Base-by-base conservation (phyloP, 2,113 vertebrate species). In the Poicephalus gulielmi region DNA sequence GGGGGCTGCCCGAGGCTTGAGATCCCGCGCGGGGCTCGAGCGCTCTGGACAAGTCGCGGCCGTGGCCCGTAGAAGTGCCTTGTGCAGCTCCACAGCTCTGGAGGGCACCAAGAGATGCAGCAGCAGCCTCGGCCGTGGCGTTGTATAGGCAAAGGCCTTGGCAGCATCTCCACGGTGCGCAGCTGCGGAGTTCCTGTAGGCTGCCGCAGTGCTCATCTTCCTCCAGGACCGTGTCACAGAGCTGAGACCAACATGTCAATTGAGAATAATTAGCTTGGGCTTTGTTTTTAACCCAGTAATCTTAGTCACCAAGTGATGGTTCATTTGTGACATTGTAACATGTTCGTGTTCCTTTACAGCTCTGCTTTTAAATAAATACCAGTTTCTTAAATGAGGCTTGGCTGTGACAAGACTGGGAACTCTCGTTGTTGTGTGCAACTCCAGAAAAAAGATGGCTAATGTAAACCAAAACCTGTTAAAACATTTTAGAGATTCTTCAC, bases 131-230 rank as follows among this genome's bases (percentile, higher is more conserved):
- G 4, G 14, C 5, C 57, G 2, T 14, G 4, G 39, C 47, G 33
- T 11, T 3, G 4, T 10, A 37, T 10, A 27, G 14, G 55, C 53
- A 17, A 17, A 33, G 39, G 55, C 55, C 46, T 6, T 8, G 37
- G 3, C 27, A 3, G 33, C 11, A 1, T 35, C 49, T 17, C 49
- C 28, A 8, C 55, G 2, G 3, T 5, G 18, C 1, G 35, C 15
- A 57, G 18, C 52, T 53, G 52, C 17, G 52, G 52, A 53, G 28
- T 53, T 53, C 27, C 52, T 6, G 11, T 25, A 8, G 8, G 55
- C 55, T 33, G 39, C 31, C 62, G 2, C 5, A 3, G 30, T 7
- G 20, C 44, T 37, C 33, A 4, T 64, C 64, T 17, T 33, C 13
- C 37, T 30, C 16, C 50, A 5, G 49, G 31, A 17, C 50, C 10